These are phyloP conservation scores for Aricia artaxerxes DNA, from an alignment of 2,888 invertebrate genomes.

Conservation along the genomic window DNA sequence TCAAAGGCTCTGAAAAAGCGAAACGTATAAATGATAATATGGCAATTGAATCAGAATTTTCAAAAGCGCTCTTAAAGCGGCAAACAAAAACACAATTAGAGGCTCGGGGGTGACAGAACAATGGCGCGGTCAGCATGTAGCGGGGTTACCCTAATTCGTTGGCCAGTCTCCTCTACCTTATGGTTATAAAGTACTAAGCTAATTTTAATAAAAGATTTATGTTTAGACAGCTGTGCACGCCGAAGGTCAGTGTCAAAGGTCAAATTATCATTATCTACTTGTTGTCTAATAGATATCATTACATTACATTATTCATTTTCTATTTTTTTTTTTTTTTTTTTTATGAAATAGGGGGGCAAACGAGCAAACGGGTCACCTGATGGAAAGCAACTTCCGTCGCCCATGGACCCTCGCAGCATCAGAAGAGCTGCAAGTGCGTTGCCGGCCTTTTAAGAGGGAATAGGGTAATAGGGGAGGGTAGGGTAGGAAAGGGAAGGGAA, in stretches of 20 bases:
- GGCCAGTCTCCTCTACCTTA: conserved; percentile 60
- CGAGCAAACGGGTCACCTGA: too few species aligned
- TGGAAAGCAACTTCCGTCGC: too few species aligned
- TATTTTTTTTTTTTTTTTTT: not conserved
- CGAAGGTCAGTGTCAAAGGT: conserved; percentile 23
- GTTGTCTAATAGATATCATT: not conserved
- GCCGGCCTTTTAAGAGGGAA: too few species aligned
- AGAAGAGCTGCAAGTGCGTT: too few species aligned
- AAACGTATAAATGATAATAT: conserved; percentile 35
- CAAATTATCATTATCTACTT: conserved; percentile 14
- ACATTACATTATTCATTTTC: not conserved
- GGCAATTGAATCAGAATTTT: conserved; percentile 41
- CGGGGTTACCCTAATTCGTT: conserved; percentile 72
- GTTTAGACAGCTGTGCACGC: conserved; percentile 13
- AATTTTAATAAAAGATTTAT: conserved; percentile 35
- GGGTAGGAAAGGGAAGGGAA: too few species aligned
- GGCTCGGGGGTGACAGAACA: conserved; percentile 57
- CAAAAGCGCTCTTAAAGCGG: conserved; percentile 54
- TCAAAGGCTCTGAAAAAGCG: conserved; percentile 24
- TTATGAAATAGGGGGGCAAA: too few species aligned
- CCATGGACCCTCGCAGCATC: too few species aligned
- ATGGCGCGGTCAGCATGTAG: conserved; percentile 57
- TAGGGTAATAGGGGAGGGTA: too few species aligned
- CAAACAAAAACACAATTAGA: conserved; percentile 76
- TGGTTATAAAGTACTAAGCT: conserved; percentile 58